These are phyloP conservation scores for Aurelia aurita DNA, from an alignment of 30 jellyfish, hydroid and myxozoan species.

Conservation along the genomic window DNA sequence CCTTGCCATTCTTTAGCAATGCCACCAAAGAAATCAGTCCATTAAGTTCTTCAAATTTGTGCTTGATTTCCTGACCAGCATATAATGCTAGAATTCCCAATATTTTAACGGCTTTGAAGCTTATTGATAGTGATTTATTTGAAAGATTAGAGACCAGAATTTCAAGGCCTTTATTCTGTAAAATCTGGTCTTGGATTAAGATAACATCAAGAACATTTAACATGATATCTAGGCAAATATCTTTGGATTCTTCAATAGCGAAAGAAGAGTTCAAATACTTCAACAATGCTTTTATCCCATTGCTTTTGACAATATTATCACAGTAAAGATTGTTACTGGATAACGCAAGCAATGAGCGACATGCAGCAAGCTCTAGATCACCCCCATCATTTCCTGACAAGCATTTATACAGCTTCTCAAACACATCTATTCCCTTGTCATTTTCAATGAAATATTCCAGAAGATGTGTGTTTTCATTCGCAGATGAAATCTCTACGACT, in stretches of 20 bases:
- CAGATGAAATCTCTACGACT: conserved; percentile 40
- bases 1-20: conserved; percentile 13
- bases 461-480: conserved; percentile 33
- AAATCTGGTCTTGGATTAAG: conserved; percentile 12
- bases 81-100: conserved; percentile 53
- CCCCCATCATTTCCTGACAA: conserved; percentile 29
- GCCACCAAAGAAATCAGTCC: conserved; percentile 37
- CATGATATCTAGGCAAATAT: conserved; percentile 22
- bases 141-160: conserved; percentile 10
- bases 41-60: conserved; percentile 29
- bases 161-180: conserved; percentile 12
- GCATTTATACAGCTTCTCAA: conserved; percentile 33
- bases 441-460: conserved; percentile 38
- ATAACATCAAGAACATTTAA: conserved; percentile 1
- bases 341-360: conserved; percentile 30
- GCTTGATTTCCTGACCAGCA: conserved; percentile 56
- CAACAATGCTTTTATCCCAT: conserved; percentile 27
- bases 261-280: conserved; percentile 33
- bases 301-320: conserved; percentile 39
- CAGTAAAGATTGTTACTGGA: conserved; percentile 15
- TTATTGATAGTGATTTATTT: conserved; percentile 1
- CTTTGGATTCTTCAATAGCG: conserved; percentile 39
- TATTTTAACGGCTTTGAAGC: conserved; percentile 18
- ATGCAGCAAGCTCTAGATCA: conserved; percentile 59
- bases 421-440: conserved; percentile 11